These are phyloP conservation scores for Synaphobranchus kaupii DNA, from an alignment of 2,797 vertebrate genomes.

Conservation along the genomic window DNA sequence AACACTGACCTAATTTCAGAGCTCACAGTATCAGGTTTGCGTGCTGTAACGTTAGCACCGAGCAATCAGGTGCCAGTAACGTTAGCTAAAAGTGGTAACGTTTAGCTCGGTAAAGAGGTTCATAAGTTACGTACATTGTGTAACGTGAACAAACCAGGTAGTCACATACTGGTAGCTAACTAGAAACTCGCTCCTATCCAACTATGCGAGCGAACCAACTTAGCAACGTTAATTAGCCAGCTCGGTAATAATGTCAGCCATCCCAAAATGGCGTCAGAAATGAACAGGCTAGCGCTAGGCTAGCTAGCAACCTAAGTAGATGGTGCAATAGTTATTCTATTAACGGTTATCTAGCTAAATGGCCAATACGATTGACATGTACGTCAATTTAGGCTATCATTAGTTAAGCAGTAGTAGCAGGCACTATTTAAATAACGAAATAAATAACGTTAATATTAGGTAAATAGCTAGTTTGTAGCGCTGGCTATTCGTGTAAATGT, in stretches of 20 bases:
- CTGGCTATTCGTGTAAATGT: neutral
- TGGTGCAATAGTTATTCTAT: neutral
- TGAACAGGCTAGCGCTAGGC: neutral
- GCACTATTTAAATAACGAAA: neutral
- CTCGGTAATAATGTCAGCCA: conserved; percentile 24
- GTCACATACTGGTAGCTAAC: neutral
- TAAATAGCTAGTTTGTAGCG: neutral
- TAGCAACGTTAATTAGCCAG: conserved; percentile 3
- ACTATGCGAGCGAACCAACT: neutral
- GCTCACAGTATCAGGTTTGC: neutral
- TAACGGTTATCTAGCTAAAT: neutral
- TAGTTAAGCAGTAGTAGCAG: neutral
- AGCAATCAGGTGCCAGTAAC: neutral
- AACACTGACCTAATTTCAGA: neutral
- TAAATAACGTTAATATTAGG: neutral
- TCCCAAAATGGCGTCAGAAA: neutral
- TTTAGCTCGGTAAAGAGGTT: neutral
- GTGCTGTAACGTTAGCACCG: neutral
- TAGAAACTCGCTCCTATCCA: conserved; percentile 23
- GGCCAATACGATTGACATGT: neutral
- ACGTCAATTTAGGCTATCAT: neutral
- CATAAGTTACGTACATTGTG: neutral
- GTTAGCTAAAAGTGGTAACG: neutral
- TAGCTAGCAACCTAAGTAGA: neutral
- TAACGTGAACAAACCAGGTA: neutral